Evolutionary conservation across 64 coral and sea anemone genomes (phyloP).

Genomic region (Montipora capricornis): DNA sequence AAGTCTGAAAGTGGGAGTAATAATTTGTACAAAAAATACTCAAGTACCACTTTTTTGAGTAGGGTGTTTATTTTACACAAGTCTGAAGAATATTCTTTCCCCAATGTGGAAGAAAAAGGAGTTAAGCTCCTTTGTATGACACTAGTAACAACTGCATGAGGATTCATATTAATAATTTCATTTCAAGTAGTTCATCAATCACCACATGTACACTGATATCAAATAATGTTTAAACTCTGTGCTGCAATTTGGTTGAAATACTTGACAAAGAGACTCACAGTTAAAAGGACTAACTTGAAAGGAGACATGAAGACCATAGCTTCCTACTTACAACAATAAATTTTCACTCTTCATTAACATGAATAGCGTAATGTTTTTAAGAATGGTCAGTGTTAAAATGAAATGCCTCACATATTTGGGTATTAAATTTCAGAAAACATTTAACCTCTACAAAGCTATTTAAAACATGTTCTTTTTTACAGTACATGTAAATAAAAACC

Average conservation of each 20-base stretch:
- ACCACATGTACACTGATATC: not conserved
- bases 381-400: not conserved
- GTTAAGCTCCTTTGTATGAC: not conserved
- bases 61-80: not conserved
- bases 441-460: slow-evolving; percentile 17
- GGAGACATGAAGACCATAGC: not conserved
- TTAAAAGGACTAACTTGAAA: not conserved
- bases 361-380: not conserved
- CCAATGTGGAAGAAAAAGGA: not conserved
- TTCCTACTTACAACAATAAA: not conserved
- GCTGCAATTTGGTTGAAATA: not conserved
- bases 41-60: not conserved
- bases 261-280: not conserved
- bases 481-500: not conserved
- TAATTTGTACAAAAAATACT: too few relatives aligned
- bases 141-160: not conserved
- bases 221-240: slow-evolving; percentile 22
- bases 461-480: slow-evolving; percentile 3
- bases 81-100: not conserved
- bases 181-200: slow-evolving; percentile 19
- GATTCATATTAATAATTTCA: not conserved
- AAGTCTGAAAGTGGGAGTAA: not conserved
- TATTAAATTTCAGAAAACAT: slow-evolving; percentile 48
- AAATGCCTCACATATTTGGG: slow-evolving; percentile 43
- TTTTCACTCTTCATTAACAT: not conserved